These are phyloP conservation scores for Ptychochromis oligacanthus DNA, from an alignment of 2,113 vertebrate genomes.

Conservation along the genomic window DNA sequence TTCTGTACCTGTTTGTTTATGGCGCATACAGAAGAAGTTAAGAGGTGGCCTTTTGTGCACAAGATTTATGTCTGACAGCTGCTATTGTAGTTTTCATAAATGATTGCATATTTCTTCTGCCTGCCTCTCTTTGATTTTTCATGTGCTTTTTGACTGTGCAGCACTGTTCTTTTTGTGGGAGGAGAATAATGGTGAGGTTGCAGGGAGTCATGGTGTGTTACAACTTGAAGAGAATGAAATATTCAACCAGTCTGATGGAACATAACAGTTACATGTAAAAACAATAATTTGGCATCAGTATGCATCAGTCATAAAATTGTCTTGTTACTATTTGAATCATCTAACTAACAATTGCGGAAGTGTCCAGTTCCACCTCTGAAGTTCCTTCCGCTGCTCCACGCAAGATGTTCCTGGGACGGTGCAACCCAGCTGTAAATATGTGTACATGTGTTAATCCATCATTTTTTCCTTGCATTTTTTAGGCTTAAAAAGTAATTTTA, in stretches of 20 bases:
- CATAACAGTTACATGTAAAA: background rate
- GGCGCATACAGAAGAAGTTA: conserved; percentile 28
- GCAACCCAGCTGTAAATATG: background rate
- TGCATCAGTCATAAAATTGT: background rate
- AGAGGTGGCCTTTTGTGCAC: conserved; percentile 26
- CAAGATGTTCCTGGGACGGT: background rate
- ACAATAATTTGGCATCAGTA: background rate
- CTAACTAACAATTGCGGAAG: too few relatives aligned
- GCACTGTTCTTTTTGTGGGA: background rate
- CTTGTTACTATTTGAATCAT: background rate
- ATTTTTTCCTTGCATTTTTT: background rate
- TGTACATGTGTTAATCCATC: background rate
- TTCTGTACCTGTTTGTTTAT: conserved; percentile 40
- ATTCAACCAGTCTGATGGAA: background rate
- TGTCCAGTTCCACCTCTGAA: background rate
- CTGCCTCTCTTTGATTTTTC: conserved; percentile 10
- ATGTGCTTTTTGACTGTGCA: conserved; percentile 9
- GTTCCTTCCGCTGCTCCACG: background rate
- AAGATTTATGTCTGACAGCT: conserved; percentile 49
- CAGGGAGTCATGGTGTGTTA: background rate
- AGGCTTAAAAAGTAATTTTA: background rate
- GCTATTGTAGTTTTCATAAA: conserved; percentile 32
- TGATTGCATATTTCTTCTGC: conserved; percentile 7
- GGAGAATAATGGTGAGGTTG: background rate
- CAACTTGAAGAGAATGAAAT: background rate